Conservation (phyloP, 2,888 invertebrate genomes). For the Epinotia nisella region DNA sequence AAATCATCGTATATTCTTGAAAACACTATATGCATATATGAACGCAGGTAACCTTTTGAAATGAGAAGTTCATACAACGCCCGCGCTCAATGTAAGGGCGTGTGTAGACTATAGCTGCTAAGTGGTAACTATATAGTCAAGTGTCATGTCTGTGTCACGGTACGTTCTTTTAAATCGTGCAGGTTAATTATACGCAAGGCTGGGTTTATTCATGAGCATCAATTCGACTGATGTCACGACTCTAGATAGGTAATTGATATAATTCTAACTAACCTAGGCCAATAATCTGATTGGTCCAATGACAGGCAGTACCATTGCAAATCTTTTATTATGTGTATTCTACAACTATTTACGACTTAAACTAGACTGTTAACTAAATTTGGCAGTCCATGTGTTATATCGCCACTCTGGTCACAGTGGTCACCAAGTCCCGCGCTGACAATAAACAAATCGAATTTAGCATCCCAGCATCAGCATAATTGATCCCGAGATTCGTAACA, state of each 20-base stretch:
- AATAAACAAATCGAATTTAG: no score
- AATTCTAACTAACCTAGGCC: neutral
- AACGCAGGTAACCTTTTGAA: conserved; percentile 7
- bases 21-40: neutral
- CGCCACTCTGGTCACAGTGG: no score
- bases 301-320: neutral
- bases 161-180: conserved; percentile 8
- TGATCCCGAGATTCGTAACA: no score
- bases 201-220: conserved; percentile 3
- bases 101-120: neutral
- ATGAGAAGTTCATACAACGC: neutral
- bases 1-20: neutral
- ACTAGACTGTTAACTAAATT: no score
- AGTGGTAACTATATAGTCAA: conserved; percentile 10
- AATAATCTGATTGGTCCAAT: neutral
- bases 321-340: neutral
- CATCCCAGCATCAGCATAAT: no score
- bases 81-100: conserved; percentile 9
- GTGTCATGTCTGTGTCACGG: neutral
- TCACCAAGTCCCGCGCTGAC: no score
- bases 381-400: no score
- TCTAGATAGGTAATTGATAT: neutral
- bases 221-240: neutral
- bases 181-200: conserved; percentile 2
- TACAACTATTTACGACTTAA: no score